Conservation (phyloP, 2,113 vertebrate species). For the Mellivora capensis region DNA sequence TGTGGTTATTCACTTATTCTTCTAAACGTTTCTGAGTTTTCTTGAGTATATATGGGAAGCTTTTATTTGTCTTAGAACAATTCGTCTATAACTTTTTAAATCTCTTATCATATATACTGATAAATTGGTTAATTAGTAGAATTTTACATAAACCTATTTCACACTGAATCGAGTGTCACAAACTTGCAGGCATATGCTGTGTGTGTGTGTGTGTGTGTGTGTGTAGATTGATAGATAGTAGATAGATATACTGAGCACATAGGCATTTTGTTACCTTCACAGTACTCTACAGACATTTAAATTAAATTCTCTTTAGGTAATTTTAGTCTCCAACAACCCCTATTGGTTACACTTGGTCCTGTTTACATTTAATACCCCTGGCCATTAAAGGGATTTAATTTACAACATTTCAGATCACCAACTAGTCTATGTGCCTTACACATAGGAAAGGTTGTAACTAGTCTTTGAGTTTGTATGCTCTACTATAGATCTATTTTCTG, state of each 20-base stretch:
- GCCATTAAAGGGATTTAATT: not conserved
- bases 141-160: not conserved
- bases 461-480: not conserved
- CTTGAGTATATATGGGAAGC: not conserved
- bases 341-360: not conserved
- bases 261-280: not conserved
- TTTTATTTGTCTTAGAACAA: conserved; percentile 23
- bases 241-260: too few relatives aligned
- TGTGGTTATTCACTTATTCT: conserved; percentile 71
- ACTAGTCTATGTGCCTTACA: not conserved
- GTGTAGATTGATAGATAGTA: too few relatives aligned
- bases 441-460: not conserved
- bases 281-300: not conserved
- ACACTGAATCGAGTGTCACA: not conserved
- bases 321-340: not conserved
- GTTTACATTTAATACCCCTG: not conserved
- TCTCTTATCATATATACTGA: not conserved
- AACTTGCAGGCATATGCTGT: not conserved
- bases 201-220: not conserved
- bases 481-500: not conserved
- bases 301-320: not conserved
- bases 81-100: not conserved
- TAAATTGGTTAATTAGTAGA: not conserved
- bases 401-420: not conserved
- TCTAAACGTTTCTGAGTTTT: not conserved